Evolutionary conservation across 2,113 vertebrate genomes (phyloP), one percentile per base, ranked within the genome.

Genomic region (Oncorhynchus tshawytscha): DNA sequence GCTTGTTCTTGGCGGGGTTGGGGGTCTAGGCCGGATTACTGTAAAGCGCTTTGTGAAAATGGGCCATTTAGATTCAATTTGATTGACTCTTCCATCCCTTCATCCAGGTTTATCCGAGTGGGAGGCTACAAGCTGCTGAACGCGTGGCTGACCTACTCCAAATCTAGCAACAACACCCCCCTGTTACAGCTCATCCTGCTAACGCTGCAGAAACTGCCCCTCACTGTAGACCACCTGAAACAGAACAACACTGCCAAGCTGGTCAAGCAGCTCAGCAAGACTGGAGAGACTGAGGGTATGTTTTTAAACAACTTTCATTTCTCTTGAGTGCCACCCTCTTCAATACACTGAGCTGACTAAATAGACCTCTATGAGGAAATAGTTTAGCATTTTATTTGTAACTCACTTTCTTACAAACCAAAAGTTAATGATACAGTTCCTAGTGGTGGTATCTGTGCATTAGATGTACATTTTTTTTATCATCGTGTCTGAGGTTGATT

Each of bases 211-310:
- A 96, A 97, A 79, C 92, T 99, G 15, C 97, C 97, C 0, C 96
- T 98, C 31, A 97, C 95, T 2, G 96, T 99, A 0, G 96, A 98
- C 75, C 96, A 99, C 84, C 95, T 99, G 71, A 99, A 99, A 79
- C 95, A 98, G 97, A 99, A 99, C 87, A 99, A 98, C 90, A 98
- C 97, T 0, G 97, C 97, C 31, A 99, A 99, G 83, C 85, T 99
- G 88, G 97, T 99, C 81, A 98, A 99, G 83, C 97, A 98, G 59
- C 93, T 99, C 75, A 98, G 96, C 89, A 99, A 98, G 80, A 93
- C 91, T 0, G 96, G 94, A 0, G 97, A 98, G 0, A 96, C 96
- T 27, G 97, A 97, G 89, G 97, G 97, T 98, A 60, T 78, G 91
- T 31, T 16, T 71, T 2, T 2, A 45, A 45, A 1, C 3, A 29